phyloP scores from a whole-genome alignment of 2,797 vertebrate genomes.

The Luscinia megarhynchos region DNA sequence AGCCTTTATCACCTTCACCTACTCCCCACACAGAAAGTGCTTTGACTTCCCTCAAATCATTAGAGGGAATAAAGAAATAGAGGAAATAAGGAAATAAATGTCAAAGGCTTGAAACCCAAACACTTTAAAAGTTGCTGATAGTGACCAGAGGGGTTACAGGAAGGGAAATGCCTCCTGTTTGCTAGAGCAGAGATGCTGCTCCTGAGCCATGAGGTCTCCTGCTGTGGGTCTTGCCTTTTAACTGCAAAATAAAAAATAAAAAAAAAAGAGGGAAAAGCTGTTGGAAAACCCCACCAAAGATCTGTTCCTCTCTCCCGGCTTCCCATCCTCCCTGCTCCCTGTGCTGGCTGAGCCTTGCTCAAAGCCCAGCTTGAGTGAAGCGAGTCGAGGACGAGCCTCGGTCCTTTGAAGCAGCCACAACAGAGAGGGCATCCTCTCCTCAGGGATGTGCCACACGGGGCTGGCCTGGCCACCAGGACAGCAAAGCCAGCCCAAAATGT shows the following conservation, averaged over 20 bases:
- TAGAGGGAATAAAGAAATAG: neutral
- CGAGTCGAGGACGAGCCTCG: rapidly evolving
- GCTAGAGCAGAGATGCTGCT: neutral
- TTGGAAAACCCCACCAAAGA: neutral
- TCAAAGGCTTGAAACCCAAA: neutral
- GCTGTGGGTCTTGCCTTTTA: neutral
- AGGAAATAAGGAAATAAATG: neutral
- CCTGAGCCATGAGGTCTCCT: neutral
- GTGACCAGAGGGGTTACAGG: neutral
- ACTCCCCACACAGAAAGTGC: neutral
- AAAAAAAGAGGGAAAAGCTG: neutral
- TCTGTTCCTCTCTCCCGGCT: neutral
- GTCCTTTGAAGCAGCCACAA: slow-evolving; percentile 34
- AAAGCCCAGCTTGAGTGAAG: rapidly evolving
- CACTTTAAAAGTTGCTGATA: neutral
- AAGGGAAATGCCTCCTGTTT: neutral
- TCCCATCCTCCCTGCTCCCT: neutral
- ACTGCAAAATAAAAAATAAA: neutral
- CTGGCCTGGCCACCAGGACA: neutral
- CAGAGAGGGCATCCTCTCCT: neutral
- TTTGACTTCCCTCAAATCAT: neutral
- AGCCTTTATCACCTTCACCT: neutral
- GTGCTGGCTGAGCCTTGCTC: neutral
- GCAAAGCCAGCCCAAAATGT: neutral
- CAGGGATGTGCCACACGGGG: rapidly evolving